phyloP scores from a whole-genome alignment of 92 coral and sea anemone genomes.

The Epizoanthus ramosus region DNA sequence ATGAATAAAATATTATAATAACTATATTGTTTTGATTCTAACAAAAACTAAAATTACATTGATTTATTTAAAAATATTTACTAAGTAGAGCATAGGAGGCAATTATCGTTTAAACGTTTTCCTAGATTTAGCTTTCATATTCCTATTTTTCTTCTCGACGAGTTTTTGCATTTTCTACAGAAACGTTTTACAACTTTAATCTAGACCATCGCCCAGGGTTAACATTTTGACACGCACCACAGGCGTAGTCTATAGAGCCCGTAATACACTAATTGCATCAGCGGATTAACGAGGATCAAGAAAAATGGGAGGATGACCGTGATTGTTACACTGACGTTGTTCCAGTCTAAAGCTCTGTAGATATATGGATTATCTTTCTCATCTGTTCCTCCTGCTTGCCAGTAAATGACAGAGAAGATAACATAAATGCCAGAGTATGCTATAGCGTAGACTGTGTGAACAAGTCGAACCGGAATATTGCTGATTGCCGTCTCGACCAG shows the following conservation, averaged over 20 bases:
- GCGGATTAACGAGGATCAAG: conserved; percentile 4
- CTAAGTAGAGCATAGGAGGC: too few relatives aligned
- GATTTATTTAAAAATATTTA: too few relatives aligned
- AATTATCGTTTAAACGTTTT: too few relatives aligned
- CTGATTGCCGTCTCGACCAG: neutral
- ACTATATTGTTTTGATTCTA: too few relatives aligned
- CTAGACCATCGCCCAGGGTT: too few relatives aligned
- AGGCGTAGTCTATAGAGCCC: conserved; percentile 32
- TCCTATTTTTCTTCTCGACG: too few relatives aligned
- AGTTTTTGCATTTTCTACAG: too few relatives aligned
- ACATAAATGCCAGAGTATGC: conserved; percentile 5
- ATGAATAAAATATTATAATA: too few relatives aligned
- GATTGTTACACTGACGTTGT: neutral
- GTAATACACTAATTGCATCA: conserved; percentile 27
- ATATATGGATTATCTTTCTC: conserved; percentile 20
- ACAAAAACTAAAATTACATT: too few relatives aligned
- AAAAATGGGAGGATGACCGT: conserved; percentile 4
- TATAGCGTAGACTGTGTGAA: conserved; percentile 37
- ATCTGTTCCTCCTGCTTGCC: conserved; percentile 44
- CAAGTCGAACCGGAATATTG: conserved; percentile 22
- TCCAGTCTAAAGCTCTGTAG: conserved; percentile 38
- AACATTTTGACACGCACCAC: neutral
- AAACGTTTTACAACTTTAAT: too few relatives aligned
- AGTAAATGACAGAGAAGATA: conserved; percentile 33
- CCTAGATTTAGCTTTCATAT: too few relatives aligned